Conservation (phyloP, 2,797 vertebrate species). For the Protonibea diacanthus region DNA sequence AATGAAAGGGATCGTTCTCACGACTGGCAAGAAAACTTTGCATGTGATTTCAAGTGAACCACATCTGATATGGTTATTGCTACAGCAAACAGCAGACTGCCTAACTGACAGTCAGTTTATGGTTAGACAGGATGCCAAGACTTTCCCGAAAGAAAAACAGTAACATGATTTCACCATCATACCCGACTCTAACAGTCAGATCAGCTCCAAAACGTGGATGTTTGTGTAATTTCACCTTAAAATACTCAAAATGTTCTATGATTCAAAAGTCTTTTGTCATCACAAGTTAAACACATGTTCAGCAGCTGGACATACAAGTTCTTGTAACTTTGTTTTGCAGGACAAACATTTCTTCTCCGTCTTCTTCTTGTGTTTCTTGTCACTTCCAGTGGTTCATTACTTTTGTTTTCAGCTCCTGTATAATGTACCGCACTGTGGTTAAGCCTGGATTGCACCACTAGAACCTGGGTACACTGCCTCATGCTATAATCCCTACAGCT, state of each 20-base stretch:
- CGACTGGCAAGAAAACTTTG: slow-evolving; percentile 23
- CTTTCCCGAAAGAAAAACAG: slow-evolving; percentile 1
- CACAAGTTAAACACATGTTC: not conserved
- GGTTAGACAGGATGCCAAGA: slow-evolving; percentile 3
- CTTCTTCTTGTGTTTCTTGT: not conserved
- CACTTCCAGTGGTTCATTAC: slow-evolving; percentile 1
- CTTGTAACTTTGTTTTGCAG: not conserved
- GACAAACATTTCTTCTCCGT: not conserved
- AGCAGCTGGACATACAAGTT: not conserved
- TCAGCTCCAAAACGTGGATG: not conserved
- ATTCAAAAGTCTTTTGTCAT: not conserved
- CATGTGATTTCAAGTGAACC: slow-evolving; percentile 43
- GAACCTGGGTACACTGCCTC: slow-evolving; percentile 26
- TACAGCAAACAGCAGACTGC: slow-evolving; percentile 26
- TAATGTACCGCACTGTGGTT: slow-evolving; percentile 27
- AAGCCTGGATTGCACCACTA: slow-evolving; percentile 42
- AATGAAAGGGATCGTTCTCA: slow-evolving; percentile 20
- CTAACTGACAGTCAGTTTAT: slow-evolving; percentile 27
- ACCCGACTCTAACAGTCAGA: not conserved
- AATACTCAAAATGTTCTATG: not conserved
- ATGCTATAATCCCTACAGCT: slow-evolving; percentile 34
- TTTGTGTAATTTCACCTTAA: not conserved
- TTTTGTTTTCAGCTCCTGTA: slow-evolving; percentile 15
- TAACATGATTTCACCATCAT: slow-evolving; percentile 17
- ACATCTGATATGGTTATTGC: slow-evolving; percentile 48